Evolutionary conservation across 2,888 invertebrate genomes (phyloP), one percentile per base, ranked within the genome.

Genomic region (Chloroclysta siterata): DNA sequence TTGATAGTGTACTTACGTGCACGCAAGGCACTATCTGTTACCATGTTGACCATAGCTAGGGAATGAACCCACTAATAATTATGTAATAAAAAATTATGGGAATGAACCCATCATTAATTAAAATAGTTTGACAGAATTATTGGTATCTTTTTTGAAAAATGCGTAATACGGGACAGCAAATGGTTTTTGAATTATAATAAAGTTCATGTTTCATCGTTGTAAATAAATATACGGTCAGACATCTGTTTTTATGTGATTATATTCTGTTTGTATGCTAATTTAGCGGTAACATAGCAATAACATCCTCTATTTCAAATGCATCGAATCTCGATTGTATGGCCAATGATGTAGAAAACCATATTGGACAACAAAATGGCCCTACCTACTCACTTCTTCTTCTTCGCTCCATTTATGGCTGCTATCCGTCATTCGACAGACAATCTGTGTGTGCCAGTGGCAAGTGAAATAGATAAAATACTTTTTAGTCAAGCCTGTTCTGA

Each of bases 21-120:
- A 77, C 75, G 74, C 75, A 52, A 78, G 75, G 74, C 65, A 69
- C 66, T 73, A 66, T 69, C 73, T 71, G 70, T 66, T 70, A 73
- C 72, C 66, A 50, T 58, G 66, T 58, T 68, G n/a, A n/a, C n/a
- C n/a, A n/a, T n/a, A n/a, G n/a, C n/a, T n/a, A n/a, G n/a, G n/a
- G n/a, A n/a, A n/a, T n/a, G n/a, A n/a, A n/a, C n/a, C n/a, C n/a
- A n/a, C n/a, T n/a, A n/a, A n/a, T n/a, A n/a, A n/a, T n/a, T n/a
- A n/a, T n/a, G n/a, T n/a, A n/a, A n/a, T n/a, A n/a, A n/a, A n/a
- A n/a, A n/a, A n/a, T n/a, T n/a, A n/a, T n/a, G n/a, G n/a, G n/a
- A n/a, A n/a, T n/a, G n/a, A n/a, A n/a, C n/a, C n/a, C 60, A 63
- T 56, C 2, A 33, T 33, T 33, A 33, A 33, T 33, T 33, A 33